Base-by-base conservation (phyloP, 2,113 vertebrate genomes). In the Motacilla alba region DNA sequence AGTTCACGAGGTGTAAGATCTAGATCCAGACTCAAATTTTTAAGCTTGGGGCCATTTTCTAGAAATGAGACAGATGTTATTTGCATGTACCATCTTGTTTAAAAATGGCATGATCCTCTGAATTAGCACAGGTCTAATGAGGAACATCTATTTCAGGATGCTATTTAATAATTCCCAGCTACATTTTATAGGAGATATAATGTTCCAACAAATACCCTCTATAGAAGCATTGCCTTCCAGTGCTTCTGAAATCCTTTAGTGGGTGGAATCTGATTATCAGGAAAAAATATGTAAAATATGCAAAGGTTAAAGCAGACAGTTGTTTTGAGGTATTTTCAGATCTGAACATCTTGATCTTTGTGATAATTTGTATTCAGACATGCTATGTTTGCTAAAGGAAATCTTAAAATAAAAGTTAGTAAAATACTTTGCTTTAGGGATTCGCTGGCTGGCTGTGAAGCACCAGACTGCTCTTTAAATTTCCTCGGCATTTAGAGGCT, bases 311-410 rank as follows among this genome's bases (percentile, higher is more conserved):
- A 84, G 52, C 58, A 90, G 87, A 90, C 52, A 89, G 82, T 81
- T 90, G 68, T 89, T 83, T 27, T 70, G 92, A 90, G 77, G 77
- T 87, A 91, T 96, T 93, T 96, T 96, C 67, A 84, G 81, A 92
- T 53, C 87, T 70, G 85, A 94, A 93, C 73, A 85, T 85, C 93
- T 96, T 92, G 94, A 82, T 96, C 74, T 89, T 89, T 89, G 28
- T 80, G 69, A 55, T 93, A 86, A 93, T 90, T 93, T 94, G 66
- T 89, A 49, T 82, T 87, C 93, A 88, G 84, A 68, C 60, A 83
- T 43, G 44, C n/a, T 49, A 49, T 23, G 30, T 60, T 94, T 94
- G 35, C 91, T 80, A 53, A 89, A 72, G 49, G 66, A 79, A 88
- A 77, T 4, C 86, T 81, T 88, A 63, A 94, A 96, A 94, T 68